Conservation (phyloP, 2,888 invertebrate genomes). For the Tipula vernalis region DNA sequence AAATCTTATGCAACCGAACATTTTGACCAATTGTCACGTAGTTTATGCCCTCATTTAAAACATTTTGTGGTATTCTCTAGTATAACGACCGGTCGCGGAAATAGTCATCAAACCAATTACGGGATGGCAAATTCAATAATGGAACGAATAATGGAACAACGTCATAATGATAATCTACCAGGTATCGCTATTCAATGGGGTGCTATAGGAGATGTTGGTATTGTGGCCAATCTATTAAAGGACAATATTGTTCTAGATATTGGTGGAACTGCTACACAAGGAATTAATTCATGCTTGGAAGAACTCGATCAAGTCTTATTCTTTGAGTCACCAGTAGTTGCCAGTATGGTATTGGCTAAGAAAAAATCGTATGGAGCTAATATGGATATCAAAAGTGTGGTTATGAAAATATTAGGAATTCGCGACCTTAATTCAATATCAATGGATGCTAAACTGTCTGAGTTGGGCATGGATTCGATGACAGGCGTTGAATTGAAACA, state of each 20-base stretch:
- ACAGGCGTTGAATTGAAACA: slow-evolving; percentile 96
- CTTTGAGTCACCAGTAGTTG: slow-evolving; percentile 54
- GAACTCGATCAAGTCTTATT: slow-evolving; percentile 61
- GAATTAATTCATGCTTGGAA: slow-evolving; percentile 67
- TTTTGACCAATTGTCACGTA: slow-evolving; percentile 54
- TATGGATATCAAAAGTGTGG: slow-evolving; percentile 57
- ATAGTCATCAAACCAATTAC: slow-evolving; percentile 84
- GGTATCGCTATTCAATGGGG: slow-evolving; percentile 87
- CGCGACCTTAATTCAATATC: slow-evolving; percentile 57
- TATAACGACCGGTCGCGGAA: slow-evolving; percentile 82
- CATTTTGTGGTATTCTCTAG: slow-evolving; percentile 88
- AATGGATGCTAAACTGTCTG: slow-evolving; percentile 62
- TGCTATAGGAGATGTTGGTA: slow-evolving; percentile 78
- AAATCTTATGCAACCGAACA: slow-evolving; percentile 72
- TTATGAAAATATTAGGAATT: slow-evolving; percentile 54
- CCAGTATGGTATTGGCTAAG: slow-evolving; percentile 79
- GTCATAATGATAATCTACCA: slow-evolving; percentile 55
- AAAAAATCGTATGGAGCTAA: slow-evolving; percentile 51
- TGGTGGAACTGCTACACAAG: slow-evolving; percentile 74
- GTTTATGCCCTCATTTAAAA: slow-evolving; percentile 42
- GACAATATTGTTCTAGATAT: slow-evolving; percentile 55
- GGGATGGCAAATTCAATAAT: slow-evolving; percentile 82
- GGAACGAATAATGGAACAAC: slow-evolving; percentile 74
- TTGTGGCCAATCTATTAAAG: slow-evolving; percentile 65
- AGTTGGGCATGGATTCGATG: slow-evolving; percentile 93